Conservation (phyloP, 2,797 vertebrate genomes). For the Phrynocephalus guinanensis region DNA sequence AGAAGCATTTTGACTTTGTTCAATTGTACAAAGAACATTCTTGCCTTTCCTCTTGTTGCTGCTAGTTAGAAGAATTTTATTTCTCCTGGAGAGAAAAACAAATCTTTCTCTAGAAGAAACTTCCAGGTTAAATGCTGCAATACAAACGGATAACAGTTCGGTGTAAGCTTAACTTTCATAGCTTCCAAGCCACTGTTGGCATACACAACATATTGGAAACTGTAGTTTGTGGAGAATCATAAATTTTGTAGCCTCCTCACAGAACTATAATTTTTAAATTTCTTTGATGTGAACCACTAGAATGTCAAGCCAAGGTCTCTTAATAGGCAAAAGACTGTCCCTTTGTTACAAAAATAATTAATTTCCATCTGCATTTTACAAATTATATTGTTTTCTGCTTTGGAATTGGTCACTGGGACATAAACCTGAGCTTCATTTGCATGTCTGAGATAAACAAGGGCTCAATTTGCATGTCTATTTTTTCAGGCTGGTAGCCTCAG, state of each 20-base stretch:
- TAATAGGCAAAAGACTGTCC: too few relatives aligned
- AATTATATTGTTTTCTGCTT: too few relatives aligned
- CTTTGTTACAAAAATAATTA: too few relatives aligned
- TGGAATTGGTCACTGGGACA: too few relatives aligned
- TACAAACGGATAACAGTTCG: background rate
- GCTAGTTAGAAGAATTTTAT: background rate
- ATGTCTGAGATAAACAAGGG: too few relatives aligned
- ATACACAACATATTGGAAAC: background rate
- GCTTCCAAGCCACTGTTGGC: background rate
- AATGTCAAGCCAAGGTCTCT: too few relatives aligned
- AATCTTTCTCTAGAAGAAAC: background rate
- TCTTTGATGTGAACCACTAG: background rate
- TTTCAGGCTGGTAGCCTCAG: too few relatives aligned
- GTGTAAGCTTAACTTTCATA: background rate
- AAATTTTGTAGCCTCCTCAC: too few relatives aligned
- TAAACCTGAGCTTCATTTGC: too few relatives aligned
- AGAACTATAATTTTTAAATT: background rate
- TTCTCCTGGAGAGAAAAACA: background rate
- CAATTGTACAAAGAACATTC: background rate
- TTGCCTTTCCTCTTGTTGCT: background rate
- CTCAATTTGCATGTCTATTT: too few relatives aligned
- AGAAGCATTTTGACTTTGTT: slow-evolving; percentile 1
- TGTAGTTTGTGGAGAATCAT: background rate
- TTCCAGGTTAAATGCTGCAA: background rate
- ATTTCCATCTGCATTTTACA: too few relatives aligned